Evolutionary conservation across 2,113 vertebrate genomes (phyloP).

Genomic region (Zosterops borbonicus): DNA sequence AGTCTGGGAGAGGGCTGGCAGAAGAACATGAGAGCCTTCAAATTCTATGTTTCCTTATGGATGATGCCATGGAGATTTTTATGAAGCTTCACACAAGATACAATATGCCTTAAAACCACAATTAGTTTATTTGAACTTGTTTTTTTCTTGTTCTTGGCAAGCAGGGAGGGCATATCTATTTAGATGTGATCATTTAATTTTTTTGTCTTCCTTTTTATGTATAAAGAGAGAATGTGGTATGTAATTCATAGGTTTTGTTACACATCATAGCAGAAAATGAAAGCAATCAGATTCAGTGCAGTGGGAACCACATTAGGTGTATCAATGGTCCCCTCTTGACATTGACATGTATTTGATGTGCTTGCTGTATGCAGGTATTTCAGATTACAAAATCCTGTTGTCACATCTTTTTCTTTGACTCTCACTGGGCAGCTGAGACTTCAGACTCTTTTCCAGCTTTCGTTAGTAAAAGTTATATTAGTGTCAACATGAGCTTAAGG

Average conservation of each 20-base stretch:
- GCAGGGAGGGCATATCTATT: fast-evolving
- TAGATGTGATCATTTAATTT: not conserved
- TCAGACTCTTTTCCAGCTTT: not conserved
- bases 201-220: not conserved
- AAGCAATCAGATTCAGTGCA: fast-evolving
- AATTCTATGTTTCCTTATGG: not conserved
- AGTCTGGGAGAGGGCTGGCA: not conserved
- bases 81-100: not conserved
- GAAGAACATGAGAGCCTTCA: not conserved
- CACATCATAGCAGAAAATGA: not conserved
- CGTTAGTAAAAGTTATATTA: not conserved
- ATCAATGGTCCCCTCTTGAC: not conserved
- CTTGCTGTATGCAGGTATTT: not conserved
- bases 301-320: not conserved
- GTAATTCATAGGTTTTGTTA: not conserved
- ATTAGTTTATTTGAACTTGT: not conserved
- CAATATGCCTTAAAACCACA: not conserved
- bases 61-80: not conserved
- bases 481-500: not conserved
- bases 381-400: not conserved
- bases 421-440: not conserved
- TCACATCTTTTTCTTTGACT: not conserved
- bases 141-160: not conserved
- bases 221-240: not conserved
- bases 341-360: not conserved